Conservation (phyloP, 2,888 invertebrate species). For the Nemotelus pantherinus region DNA sequence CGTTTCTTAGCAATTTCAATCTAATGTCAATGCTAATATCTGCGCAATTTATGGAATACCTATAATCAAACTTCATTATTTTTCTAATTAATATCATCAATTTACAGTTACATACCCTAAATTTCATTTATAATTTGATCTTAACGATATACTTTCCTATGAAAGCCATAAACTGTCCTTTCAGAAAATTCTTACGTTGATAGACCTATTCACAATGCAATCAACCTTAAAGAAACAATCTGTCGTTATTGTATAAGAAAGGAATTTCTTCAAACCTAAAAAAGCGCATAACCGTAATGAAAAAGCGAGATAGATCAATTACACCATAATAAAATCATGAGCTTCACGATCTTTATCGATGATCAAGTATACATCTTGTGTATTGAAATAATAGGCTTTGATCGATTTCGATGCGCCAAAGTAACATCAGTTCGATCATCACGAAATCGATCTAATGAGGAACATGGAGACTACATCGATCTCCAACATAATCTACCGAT, state of each 20-base stretch:
- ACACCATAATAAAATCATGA: slow-evolving; percentile 33
- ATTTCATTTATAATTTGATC: too few relatives aligned
- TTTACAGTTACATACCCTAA: too few relatives aligned
- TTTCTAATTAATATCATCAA: too few relatives aligned
- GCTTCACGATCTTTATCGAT: background rate
- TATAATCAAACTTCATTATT: too few relatives aligned
- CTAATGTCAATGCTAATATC: too few relatives aligned
- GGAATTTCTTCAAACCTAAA: too few relatives aligned
- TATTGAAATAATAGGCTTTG: background rate
- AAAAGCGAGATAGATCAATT: background rate
- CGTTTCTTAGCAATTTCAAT: too few relatives aligned
- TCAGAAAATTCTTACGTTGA: background rate
- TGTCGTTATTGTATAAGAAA: background rate
- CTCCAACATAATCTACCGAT: background rate
- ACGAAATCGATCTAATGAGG: slow-evolving; percentile 10
- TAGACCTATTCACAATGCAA: background rate
- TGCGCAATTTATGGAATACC: too few relatives aligned
- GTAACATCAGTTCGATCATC: slow-evolving; percentile 25
- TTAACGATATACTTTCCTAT: background rate
- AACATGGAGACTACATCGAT: background rate
- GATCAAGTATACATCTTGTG: background rate
- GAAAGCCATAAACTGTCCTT: background rate
- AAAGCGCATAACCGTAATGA: background rate
- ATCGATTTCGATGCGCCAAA: slow-evolving; percentile 8
- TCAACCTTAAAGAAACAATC: background rate